Evolutionary conservation across 2,888 invertebrate species (phyloP), one percentile per base, ranked within the genome.

Genomic region (Drosophila emarginata): DNA sequence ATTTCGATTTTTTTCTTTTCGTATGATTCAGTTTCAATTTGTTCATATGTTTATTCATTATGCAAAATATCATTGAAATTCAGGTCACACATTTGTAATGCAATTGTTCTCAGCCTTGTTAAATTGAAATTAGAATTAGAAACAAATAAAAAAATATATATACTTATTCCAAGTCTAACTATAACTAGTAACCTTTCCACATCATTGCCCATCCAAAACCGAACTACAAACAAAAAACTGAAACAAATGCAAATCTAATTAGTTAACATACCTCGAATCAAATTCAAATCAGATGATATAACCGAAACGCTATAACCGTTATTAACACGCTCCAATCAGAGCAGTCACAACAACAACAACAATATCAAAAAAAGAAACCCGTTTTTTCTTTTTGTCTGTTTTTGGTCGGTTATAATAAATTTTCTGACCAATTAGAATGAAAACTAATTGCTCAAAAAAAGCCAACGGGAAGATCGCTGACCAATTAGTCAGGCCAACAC

Each of bases 371-470:
- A 23, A 23, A 2, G 2, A 26, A 26, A 54, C 54, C 54, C 32
- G 54, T 54, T 54, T 54, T 9, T 12, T 15, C 36, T 54, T 54
- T 9, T 12, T 15, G 3, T 50, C 12, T 23, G 7, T 32, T 32
- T 32, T 32, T 32, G 32, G 9, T 81, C 79, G 81, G 83, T 76
- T 78, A 83, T 82, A 85, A 82, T 84, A 85, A 69, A 81, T 80
- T 36, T 83, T 85, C 80, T 84, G 84, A 84, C 84, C 84, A 84
- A 84, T 84, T 84, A 84, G 84, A 84, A 84, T 75, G 74, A 71
- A 72, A 76, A 81, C 84, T 84, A 84, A 85, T 84, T 84, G 85
- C 85, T 84, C 86, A 80, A 80, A 32, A 32, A 32, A 74, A 77
- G 77, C 75, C 85, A 76, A 81, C 78, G 80, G 80, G 79, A 79